Conservation (phyloP, 2,113 vertebrate species). For the Malaclemys terrapin region DNA sequence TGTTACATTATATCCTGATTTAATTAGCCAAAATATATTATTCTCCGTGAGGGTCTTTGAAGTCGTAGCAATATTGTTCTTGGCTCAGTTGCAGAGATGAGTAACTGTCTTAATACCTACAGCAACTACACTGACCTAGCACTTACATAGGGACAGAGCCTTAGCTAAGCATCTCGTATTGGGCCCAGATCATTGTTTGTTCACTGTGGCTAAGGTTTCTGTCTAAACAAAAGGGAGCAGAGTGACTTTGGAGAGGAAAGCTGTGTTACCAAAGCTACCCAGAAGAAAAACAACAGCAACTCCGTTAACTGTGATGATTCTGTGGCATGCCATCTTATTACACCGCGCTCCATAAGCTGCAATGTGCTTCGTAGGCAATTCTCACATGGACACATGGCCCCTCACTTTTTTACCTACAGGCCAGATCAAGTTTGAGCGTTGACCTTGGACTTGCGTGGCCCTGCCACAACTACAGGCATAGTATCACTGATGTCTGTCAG, state of each 20-base stretch:
- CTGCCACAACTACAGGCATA: fast-evolving
- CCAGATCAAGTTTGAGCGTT: neutral
- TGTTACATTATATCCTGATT: conserved; percentile 66
- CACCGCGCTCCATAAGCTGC: neutral
- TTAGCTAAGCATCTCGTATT: neutral
- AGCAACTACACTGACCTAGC: conserved; percentile 29
- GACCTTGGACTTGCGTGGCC: neutral
- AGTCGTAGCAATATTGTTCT: conserved; percentile 56
- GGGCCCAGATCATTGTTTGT: conserved; percentile 7
- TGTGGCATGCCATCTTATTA: neutral
- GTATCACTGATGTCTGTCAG: neutral
- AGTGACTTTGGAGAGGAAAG: neutral
- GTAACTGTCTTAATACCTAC: conserved; percentile 49
- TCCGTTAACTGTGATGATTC: neutral
- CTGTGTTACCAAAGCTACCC: neutral
- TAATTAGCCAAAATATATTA: conserved; percentile 67
- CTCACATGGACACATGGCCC: neutral
- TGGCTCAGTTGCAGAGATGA: conserved; percentile 50
- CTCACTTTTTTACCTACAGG: neutral
- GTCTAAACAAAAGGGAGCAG: neutral
- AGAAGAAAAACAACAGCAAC: neutral
- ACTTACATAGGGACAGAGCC: conserved; percentile 2
- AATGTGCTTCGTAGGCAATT: neutral
- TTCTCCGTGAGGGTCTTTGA: conserved; percentile 59
- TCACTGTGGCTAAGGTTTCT: conserved; percentile 13